Evolutionary conservation across 2,888 invertebrate genomes (phyloP).

Genomic region (Antheraea yamamai): DNA sequence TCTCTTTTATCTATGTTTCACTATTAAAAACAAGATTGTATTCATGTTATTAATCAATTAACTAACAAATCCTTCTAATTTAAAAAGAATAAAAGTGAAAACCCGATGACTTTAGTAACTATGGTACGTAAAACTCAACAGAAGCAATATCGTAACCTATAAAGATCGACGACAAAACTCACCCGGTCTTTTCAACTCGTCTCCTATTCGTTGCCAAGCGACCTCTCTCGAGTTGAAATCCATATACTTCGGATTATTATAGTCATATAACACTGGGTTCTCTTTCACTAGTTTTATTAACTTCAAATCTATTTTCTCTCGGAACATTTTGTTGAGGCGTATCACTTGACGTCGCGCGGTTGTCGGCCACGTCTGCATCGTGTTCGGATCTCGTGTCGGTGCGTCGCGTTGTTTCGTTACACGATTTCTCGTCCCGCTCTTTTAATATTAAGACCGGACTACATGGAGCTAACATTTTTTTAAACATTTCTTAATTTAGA

Average conservation of each 20-base stretch:
- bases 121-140: neutral
- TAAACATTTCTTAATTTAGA: neutral
- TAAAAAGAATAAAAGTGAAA: neutral
- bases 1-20: neutral
- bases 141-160: slow-evolving; percentile 40
- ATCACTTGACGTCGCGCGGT: neutral
- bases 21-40: neutral
- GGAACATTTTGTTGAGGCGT: slow-evolving; percentile 44
- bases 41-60: neutral
- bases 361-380: slow-evolving; percentile 15
- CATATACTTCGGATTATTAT: slow-evolving; percentile 65
- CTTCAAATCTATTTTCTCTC: slow-evolving; percentile 58
- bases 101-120: neutral
- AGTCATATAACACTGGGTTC: slow-evolving; percentile 64
- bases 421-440: slow-evolving; percentile 25
- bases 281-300: slow-evolving; percentile 61
- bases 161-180: slow-evolving; percentile 41
- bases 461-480: slow-evolving; percentile 13
- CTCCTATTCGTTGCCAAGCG: slow-evolving; percentile 75
- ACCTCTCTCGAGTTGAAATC: slow-evolving; percentile 72
- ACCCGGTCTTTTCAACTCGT: slow-evolving; percentile 68
- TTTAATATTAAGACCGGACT: slow-evolving; percentile 6
- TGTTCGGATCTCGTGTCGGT: slow-evolving; percentile 20
- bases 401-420: slow-evolving; percentile 21
- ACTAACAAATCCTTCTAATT: neutral